Conservation (phyloP, 2,113 vertebrate species). For the Talpa occidentalis region DNA sequence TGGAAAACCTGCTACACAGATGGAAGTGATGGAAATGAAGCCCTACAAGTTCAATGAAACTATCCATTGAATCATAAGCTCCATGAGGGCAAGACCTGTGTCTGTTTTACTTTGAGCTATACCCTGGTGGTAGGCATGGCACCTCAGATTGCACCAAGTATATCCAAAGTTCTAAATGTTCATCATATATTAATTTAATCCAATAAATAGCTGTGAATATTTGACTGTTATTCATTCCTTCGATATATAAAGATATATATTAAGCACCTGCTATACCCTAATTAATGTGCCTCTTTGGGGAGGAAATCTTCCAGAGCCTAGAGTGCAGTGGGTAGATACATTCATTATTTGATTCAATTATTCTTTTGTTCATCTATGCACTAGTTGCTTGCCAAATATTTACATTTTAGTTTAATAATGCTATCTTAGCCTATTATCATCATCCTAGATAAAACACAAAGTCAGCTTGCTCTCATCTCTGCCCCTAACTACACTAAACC, state of each 20-base stretch:
- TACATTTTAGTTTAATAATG: neutral
- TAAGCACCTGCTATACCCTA: neutral
- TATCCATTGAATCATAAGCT: neutral
- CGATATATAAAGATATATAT: neutral
- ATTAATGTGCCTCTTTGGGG: neutral
- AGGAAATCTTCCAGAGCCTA: neutral
- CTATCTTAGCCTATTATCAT: neutral
- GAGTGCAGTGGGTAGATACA: fast-evolving
- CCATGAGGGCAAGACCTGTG: neutral
- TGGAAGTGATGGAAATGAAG: neutral
- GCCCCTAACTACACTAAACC: neutral
- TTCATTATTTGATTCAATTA: neutral
- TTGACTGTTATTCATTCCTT: neutral
- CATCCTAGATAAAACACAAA: neutral
- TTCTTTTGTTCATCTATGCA: neutral
- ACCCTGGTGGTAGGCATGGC: neutral
- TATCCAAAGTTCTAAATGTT: neutral
- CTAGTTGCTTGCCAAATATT: neutral
- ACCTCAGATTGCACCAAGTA: neutral
- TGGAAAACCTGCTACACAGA: neutral
- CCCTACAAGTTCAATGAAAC: neutral
- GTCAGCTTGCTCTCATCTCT: neutral
- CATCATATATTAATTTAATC: neutral
- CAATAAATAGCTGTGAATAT: neutral
- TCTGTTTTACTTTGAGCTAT: neutral